These are phyloP conservation scores for Myotis vivesi DNA, from an alignment of 2,797 vertebrate genomes.

Conservation along the genomic window DNA sequence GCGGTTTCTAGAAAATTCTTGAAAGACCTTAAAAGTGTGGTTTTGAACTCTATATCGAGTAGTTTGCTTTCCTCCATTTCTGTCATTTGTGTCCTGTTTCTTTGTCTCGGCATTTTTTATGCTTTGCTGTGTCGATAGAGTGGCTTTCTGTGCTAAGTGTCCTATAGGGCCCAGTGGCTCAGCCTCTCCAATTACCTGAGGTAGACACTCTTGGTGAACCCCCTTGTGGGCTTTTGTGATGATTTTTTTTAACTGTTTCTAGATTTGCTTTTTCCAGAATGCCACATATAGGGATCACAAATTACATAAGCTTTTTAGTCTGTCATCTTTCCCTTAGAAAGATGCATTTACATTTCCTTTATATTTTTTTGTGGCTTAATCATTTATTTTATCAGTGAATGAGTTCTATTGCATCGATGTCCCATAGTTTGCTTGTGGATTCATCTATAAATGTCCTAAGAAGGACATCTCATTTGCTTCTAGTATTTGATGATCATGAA, in stretches of 20 bases:
- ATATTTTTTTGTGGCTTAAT: not conserved
- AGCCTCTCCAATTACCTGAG: no score
- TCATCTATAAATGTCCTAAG: not conserved
- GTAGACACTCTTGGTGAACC: no score
- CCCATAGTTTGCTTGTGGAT: not conserved
- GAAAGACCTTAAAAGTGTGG: no score
- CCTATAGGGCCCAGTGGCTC: no score
- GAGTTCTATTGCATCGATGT: not conserved
- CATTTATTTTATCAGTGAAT: not conserved
- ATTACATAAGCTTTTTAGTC: not conserved
- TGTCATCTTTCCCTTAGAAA: not conserved
- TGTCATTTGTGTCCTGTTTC: no score
- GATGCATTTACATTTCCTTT: not conserved
- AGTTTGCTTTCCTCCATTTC: no score
- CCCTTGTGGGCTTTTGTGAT: no score
- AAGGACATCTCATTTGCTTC: not conserved
- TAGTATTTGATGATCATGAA: not conserved
- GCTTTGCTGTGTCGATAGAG: no score
- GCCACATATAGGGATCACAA: not conserved
- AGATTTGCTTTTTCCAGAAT: not conserved
- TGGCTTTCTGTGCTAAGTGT: no score
- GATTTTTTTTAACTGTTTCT: not conserved
- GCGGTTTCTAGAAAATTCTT: no score
- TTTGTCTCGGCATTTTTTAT: no score
- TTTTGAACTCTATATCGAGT: no score